Base-by-base conservation (phyloP, 1,140 invertebrate genomes). In the Lethrus apterus region DNA sequence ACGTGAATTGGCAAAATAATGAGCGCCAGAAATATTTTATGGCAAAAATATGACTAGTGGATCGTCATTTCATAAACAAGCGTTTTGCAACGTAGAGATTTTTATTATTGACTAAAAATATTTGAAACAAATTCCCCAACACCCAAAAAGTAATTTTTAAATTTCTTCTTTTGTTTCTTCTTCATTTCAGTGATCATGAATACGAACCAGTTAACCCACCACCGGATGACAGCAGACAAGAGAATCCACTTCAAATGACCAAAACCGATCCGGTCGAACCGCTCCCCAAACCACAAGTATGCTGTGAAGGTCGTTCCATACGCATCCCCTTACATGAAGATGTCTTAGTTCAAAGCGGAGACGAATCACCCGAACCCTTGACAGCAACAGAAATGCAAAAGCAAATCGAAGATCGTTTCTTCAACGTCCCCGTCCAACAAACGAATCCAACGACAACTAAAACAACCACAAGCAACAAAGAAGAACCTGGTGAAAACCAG, bases 151-250 rank as follows among this genome's bases (percentile, higher is more conserved):
- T n/a, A n/a, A n/a, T n/a, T n/a, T n/a, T n/a, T n/a, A n/a, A n/a
- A n/a, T n/a, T n/a, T n/a, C n/a, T n/a, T n/a, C n/a, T n/a, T n/a
- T n/a, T n/a, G n/a, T 38, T 38, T 23, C 9, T 8, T 30, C 48
- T 30, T 46, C 36, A 45, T 79, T 77, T 57, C 72, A 89, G 86
- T 75, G 86, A 89, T 75, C 86, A 91, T 76, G 84, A 89, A 66
- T 91, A 90, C 71, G 86, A 90, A 72, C 84, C 85, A 50, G 80
- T 89, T 58, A 66, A 57, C 36, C 57, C 63, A 48, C 65, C 65
- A 26, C 21, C 29, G 11, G 18, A 29, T 32, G 14, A 48, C 41
- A 26, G 17, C 42, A 17, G 20, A 10, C 21, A 42, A 42, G 24
- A 14, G 9, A 26, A 26, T 7, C 23, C 23, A 26, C 23, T 7